Percentiles rank a stretch among this genome's conserved stretches.
phyloP scores from a whole-genome alignment of 1,140 invertebrate species.

The Drosophila subobscura region DNA sequence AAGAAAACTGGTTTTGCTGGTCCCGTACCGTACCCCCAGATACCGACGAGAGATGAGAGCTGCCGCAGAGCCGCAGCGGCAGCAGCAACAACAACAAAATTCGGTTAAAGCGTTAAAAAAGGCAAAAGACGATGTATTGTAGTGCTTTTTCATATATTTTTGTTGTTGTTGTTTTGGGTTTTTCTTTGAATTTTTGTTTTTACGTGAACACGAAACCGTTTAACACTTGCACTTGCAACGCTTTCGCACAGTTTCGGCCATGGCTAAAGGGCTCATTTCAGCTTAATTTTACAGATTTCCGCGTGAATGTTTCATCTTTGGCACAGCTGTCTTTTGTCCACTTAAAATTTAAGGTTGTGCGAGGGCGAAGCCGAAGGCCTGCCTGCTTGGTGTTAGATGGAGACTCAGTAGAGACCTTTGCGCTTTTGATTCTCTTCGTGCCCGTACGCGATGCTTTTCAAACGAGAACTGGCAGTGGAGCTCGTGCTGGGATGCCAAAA shows the following conservation, averaged over 20 bases:
- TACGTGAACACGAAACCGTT: slow-evolving; percentile 49
- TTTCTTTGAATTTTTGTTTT: slow-evolving; percentile 43
- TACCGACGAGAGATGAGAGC: slow-evolving; percentile 39
- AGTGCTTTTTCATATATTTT: slow-evolving; percentile 18
- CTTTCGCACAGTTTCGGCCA: slow-evolving; percentile 42
- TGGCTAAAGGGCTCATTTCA: slow-evolving; percentile 2
- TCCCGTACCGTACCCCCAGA: slow-evolving; percentile 36
- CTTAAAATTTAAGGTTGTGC: slow-evolving; percentile 43
- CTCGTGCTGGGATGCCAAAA: slow-evolving; percentile 60
- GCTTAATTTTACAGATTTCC: slow-evolving; percentile 28
- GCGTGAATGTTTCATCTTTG: slow-evolving; percentile 32
- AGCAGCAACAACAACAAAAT: slow-evolving; percentile 38
- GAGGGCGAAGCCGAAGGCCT: slow-evolving; percentile 16
- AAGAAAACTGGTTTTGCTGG: slow-evolving; percentile 60
- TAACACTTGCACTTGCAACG: slow-evolving; percentile 73
- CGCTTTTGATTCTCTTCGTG: slow-evolving; percentile 35
- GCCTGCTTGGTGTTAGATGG: slow-evolving; percentile 7
- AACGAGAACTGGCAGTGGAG: slow-evolving; percentile 51
- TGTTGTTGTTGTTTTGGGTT: slow-evolving; percentile 1
- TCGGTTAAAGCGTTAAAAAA: slow-evolving; percentile 71
- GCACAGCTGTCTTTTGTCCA: slow-evolving; percentile 47
- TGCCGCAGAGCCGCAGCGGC: slow-evolving; percentile 4
- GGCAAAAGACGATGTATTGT: slow-evolving; percentile 35
- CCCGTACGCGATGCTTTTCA: slow-evolving; percentile 69
- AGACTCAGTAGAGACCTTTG: slow-evolving; percentile 24